Percentiles rank a stretch among this genome's conserved stretches.
Evolutionary conservation across 1,140 invertebrate species (phyloP).

Genomic region (Cheumatopsyche charites): DNA sequence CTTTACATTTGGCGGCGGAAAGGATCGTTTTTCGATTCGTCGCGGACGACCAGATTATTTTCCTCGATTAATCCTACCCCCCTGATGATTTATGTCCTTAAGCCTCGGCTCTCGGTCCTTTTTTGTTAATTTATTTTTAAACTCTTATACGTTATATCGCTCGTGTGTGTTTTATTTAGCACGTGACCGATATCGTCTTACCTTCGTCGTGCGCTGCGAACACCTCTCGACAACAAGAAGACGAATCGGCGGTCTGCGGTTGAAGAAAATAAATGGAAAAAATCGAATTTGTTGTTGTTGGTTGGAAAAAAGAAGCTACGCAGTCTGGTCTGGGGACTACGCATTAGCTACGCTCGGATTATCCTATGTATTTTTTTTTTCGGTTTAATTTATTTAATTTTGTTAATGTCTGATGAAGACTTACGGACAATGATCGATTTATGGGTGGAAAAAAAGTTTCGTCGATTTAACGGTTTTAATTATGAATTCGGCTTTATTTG

Average conservation of each 20-base stretch:
- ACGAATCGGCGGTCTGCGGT: conserved; percentile 29
- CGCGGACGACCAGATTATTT: not conserved
- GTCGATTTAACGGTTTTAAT: too few species aligned
- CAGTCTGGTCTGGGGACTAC: not conserved
- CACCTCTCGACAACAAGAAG: conserved; percentile 26
- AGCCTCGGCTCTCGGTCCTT: not conserved
- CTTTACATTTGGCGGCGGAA: too few species aligned
- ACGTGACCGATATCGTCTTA: conserved; percentile 35
- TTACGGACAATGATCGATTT: not conserved
- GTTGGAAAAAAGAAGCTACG: not conserved
- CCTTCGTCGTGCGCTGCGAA: not conserved
- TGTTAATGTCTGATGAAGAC: not conserved
- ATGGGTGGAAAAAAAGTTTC: not conserved
- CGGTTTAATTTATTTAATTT: not conserved
- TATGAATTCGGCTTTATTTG: too few species aligned
- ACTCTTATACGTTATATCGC: too few species aligned
- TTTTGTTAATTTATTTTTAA: not conserved
- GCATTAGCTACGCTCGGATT: conserved; percentile 32
- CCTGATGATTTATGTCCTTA: not conserved
- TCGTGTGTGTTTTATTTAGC: conserved; percentile 22
- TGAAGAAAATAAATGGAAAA: conserved; percentile 12
- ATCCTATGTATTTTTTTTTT: conserved; percentile 19
- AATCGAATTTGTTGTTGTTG: not conserved
- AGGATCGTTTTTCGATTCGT: not conserved
- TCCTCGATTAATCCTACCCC: not conserved